phyloP scores from a whole-genome alignment of 2,113 vertebrate species.

The Epinephelus fuscoguttatus region DNA sequence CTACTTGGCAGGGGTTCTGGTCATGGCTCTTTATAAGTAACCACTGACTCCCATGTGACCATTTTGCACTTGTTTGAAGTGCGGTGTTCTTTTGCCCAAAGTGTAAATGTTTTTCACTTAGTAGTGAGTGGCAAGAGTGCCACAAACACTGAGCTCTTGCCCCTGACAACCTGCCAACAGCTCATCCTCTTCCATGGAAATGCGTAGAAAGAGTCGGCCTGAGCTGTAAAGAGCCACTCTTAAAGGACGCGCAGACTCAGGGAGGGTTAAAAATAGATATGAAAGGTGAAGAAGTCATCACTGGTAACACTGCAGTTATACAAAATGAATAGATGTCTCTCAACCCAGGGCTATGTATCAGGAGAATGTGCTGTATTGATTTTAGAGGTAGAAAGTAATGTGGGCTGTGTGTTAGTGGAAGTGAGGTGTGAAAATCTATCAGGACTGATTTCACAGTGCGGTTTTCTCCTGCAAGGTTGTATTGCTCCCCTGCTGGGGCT shows the following conservation, averaged over 20 bases:
- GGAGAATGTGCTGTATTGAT: slow-evolving; percentile 44
- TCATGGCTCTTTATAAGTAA: neutral
- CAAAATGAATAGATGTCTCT: slow-evolving; percentile 11
- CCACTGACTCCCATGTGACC: neutral
- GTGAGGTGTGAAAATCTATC: slow-evolving; percentile 60
- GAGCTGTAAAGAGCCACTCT: neutral
- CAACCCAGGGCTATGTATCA: slow-evolving; percentile 21
- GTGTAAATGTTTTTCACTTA: neutral
- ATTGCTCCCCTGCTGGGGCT: slow-evolving; percentile 21
- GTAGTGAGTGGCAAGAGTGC: neutral
- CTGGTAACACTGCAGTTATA: neutral
- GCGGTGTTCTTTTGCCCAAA: neutral
- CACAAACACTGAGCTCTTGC: neutral
- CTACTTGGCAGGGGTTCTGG: too few species aligned
- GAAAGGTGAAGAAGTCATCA: slow-evolving; percentile 29
- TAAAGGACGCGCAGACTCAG: neutral
- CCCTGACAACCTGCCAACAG: neutral
- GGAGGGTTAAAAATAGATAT: slow-evolving; percentile 32
- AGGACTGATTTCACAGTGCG: slow-evolving; percentile 33
- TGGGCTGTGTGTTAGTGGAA: slow-evolving; percentile 32
- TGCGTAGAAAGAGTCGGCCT: neutral
- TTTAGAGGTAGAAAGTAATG: slow-evolving; percentile 35
- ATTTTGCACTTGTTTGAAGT: neutral
- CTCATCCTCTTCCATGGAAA: slow-evolving; percentile 4
- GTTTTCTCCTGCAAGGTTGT: slow-evolving; percentile 23